A percentile compares a stretch with the other conserved stretches of the same genome.
These are phyloP conservation scores for Coracopsis vasa DNA, from an alignment of 2,113 vertebrate genomes.

Conservation along the genomic window DNA sequence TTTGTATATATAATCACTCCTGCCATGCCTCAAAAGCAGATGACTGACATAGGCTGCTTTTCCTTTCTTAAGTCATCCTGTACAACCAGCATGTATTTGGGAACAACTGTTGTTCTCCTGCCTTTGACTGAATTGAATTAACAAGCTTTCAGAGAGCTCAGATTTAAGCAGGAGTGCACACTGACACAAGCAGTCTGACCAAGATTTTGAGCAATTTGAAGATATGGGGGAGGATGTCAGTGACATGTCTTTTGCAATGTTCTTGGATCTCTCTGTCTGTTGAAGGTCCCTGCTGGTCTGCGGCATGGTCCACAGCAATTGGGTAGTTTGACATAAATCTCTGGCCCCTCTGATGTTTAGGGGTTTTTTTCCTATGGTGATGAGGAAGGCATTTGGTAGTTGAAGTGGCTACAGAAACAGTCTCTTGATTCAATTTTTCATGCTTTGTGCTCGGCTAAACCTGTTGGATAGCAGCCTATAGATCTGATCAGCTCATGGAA, in stretches of 20 bases:
- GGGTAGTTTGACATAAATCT: neutral
- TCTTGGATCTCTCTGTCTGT: neutral
- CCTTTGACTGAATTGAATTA: neutral
- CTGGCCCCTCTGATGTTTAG: neutral
- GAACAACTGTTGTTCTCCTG: neutral
- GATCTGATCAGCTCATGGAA: neutral
- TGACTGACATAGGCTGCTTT: neutral
- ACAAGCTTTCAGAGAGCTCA: neutral
- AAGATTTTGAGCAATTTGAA: neutral
- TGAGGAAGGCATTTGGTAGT: neutral
- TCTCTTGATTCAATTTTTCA: conserved; percentile 22
- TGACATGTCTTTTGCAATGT: neutral
- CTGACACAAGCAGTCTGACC: neutral
- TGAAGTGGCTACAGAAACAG: neutral
- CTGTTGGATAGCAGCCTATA: conserved; percentile 1
- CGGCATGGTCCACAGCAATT: neutral
- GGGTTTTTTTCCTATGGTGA: neutral
- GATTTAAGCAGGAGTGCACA: neutral
- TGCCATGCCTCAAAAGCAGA: neutral
- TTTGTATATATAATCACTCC: neutral
- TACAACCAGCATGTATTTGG: rapidly evolving
- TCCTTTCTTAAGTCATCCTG: neutral
- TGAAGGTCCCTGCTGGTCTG: neutral
- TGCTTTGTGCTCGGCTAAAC: conserved; percentile 8
- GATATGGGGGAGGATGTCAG: neutral